Conservation (phyloP, 2,797 vertebrate genomes). For the Glyptemys insculpta region DNA sequence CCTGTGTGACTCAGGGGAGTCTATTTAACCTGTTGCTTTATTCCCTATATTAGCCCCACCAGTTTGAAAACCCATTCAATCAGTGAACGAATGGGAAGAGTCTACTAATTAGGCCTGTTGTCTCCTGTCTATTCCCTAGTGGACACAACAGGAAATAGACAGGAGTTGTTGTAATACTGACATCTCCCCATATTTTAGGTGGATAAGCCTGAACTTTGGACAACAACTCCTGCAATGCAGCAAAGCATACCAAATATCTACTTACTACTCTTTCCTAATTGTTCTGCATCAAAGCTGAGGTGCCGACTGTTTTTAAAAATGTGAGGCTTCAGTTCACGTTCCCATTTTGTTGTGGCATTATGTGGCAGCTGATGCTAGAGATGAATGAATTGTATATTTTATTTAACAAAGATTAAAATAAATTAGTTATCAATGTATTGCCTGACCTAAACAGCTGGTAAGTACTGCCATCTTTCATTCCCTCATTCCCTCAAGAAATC, state of each 20-base stretch:
- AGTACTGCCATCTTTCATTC: constrained; percentile 52
- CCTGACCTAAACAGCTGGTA: neutral
- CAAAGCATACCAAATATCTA: neutral
- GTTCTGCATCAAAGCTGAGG: neutral
- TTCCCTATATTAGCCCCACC: fast-evolving
- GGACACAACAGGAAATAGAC: fast-evolving
- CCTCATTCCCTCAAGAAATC: constrained; percentile 60
- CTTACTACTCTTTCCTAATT: neutral
- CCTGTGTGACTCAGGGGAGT: neutral
- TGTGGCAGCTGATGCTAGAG: neutral
- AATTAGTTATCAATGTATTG: constrained; percentile 33
- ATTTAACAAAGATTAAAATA: constrained; percentile 58
- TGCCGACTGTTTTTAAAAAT: neutral
- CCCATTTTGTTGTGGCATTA: neutral
- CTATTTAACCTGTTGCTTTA: neutral
- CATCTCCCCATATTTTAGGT: neutral
- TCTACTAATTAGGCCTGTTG: neutral
- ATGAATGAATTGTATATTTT: constrained; percentile 48
- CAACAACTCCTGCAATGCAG: neutral
- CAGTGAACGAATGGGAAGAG: fast-evolving
- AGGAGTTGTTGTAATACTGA: neutral
- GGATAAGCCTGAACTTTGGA: neutral
- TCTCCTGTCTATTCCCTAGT: neutral
- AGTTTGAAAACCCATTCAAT: fast-evolving
- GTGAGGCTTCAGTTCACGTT: fast-evolving